Percentiles rank a stretch among this genome's conserved stretches.
Conservation (phyloP, 2,797 vertebrate genomes). For the Zalophus californianus region DNA sequence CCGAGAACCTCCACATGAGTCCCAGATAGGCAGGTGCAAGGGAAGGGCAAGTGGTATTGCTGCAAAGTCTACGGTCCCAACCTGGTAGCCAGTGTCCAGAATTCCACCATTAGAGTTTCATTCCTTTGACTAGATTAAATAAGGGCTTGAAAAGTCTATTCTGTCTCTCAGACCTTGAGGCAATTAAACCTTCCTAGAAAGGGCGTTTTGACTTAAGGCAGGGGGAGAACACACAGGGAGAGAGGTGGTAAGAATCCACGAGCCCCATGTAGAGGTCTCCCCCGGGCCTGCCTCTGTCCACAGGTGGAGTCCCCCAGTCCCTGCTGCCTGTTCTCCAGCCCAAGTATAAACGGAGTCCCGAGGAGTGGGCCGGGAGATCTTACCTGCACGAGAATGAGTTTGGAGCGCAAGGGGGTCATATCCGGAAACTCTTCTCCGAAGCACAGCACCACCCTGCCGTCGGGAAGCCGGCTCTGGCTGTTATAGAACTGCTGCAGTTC, state of each 20-base stretch:
- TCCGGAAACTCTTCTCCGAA: conserved; percentile 98
- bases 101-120: neutral
- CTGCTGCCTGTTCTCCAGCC: neutral
- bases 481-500: conserved; percentile 95
- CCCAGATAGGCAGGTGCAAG: neutral
- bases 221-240: too few relatives aligned
- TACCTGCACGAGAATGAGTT: conserved; percentile 98
- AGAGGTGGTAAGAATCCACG: neutral
- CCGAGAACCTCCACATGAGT: neutral
- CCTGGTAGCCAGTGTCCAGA: neutral
- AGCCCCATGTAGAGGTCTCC: neutral
- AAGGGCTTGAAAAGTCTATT: neutral
- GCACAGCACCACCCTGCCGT: conserved; percentile 94
- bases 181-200: neutral
- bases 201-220: neutral
- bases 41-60: accelerated
- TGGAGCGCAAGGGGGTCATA: conserved; percentile 90
- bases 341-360: neutral
- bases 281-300: neutral
- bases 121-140: neutral
- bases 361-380: neutral
- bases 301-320: neutral
- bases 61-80: accelerated
- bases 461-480: conserved; percentile 92
- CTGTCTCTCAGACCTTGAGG: neutral